Evolutionary conservation across 2,113 vertebrate species (phyloP).

Genomic region (Ploceus nigricollis): DNA sequence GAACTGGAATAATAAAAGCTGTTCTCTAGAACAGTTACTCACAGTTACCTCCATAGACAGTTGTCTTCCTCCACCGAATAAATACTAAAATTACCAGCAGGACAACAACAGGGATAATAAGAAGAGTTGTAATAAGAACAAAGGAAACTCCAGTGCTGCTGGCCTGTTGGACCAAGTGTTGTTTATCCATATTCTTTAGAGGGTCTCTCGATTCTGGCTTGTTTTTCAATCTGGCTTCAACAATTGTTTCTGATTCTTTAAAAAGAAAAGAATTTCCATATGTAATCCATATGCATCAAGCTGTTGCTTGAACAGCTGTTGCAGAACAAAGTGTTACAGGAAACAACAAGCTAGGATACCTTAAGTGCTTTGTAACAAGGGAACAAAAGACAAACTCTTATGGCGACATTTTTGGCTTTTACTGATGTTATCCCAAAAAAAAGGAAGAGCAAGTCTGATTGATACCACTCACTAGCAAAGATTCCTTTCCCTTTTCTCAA

Average conservation of each 20-base stretch:
- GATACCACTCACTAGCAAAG: background rate
- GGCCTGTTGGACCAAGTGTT: constrained; percentile 59
- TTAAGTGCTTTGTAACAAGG: background rate
- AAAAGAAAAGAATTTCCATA: constrained; percentile 63
- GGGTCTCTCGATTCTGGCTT: constrained; percentile 69
- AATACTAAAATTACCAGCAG: constrained; percentile 82
- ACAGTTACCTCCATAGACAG: constrained; percentile 78
- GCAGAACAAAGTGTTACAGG: background rate
- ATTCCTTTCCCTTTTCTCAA: background rate
- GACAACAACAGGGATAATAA: constrained; percentile 83
- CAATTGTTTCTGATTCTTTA: constrained; percentile 82
- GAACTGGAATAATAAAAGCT: background rate
- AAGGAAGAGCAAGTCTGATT: background rate
- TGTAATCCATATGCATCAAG: background rate
- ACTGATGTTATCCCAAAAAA: background rate
- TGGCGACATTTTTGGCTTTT: background rate
- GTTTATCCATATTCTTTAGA: constrained; percentile 70
- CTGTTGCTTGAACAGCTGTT: background rate
- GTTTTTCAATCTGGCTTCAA: constrained; percentile 81
- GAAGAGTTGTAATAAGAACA: constrained; percentile 85
- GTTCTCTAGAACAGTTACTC: background rate
- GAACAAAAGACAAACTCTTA: background rate
- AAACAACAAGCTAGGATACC: background rate
- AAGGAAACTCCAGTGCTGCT: constrained; percentile 75
- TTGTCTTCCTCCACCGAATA: constrained; percentile 88